Base-by-base conservation (phyloP, 2,888 invertebrate species). In the Hyalella azteca region DNA sequence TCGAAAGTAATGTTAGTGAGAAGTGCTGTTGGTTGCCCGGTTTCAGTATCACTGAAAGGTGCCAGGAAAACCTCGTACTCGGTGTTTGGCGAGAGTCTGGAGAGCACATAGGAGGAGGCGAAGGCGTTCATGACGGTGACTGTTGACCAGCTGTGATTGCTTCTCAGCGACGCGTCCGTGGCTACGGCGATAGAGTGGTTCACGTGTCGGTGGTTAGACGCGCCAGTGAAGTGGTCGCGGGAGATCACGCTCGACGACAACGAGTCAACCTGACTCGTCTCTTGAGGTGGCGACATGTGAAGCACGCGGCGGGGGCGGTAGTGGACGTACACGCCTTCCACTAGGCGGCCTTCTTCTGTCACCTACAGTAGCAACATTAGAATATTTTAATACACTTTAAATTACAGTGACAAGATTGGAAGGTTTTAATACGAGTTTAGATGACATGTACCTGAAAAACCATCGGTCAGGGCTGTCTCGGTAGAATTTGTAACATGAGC, bases 1-100 rank as follows among this genome's bases (percentile, higher is more conserved):
- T 97, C 96, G 82, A 93, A 91, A 9, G 97, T 97, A 85, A 93
- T 92, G 73, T 94, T 94, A 77, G 92, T 90, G 87, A 93, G 93
- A 49, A 95, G 93, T 89, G 97, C 97, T 80, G 96, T 96, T 73
- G 97, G 96, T 87, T 94, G 94, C 4, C 97, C 97, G 88, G 97
- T 93, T 84, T 95, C 91, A 73, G 93, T 91, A 87, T 93, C 93
- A 88, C 93, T 95, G 89, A 95, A 97, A 15, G 96, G 96, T 86
- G 94, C 93, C 86, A 97, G 91, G 88, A 97, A 96, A 86, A 97
- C 93, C 88, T 96, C 95, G 88, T 97, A 97, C 88, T 93, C 93
- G 81, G 94, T 94, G 88, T 92, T 94, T 85, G 96, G 95, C 86
- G 93, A 91, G 85, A 97, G 90, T 86, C 93, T 93, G 50, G 93